Evolutionary conservation across 1,140 invertebrate genomes (phyloP).

Genomic region (Aleiodes sp.): DNA sequence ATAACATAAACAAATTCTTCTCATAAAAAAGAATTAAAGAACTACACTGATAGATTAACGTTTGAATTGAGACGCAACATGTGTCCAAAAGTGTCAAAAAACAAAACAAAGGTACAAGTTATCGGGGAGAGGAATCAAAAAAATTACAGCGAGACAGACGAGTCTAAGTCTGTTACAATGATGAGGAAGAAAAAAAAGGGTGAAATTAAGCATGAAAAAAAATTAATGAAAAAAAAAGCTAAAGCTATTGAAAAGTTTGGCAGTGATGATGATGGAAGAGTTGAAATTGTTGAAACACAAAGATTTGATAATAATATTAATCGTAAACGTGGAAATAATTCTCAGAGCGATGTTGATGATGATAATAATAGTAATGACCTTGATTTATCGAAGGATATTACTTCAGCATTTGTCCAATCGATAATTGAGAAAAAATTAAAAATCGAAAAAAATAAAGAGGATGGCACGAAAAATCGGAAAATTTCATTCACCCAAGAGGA

Average conservation of each 20-base stretch:
- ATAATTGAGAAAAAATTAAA: constrained; percentile 20
- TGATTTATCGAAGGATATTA: constrained; percentile 9
- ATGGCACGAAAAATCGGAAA: not conserved
- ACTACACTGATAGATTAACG: no score
- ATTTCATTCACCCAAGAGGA: not conserved
- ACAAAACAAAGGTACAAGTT: not conserved
- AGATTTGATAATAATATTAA: not conserved
- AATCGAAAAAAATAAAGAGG: not conserved
- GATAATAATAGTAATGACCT: constrained; percentile 7
- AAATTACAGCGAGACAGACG: no score
- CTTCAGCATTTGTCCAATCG: constrained; percentile 29
- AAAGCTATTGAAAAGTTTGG: not conserved
- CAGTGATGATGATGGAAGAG: not conserved
- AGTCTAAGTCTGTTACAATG: no score
- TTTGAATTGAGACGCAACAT: no score
- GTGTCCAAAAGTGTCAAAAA: not conserved
- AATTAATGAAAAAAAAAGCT: not conserved
- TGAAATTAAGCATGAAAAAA: not conserved
- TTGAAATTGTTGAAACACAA: not conserved
- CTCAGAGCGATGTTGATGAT: not conserved
- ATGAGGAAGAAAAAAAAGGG: not conserved
- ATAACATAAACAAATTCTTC: no score
- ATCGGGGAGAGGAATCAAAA: not conserved
- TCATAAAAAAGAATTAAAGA: no score
- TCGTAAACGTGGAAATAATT: not conserved